phyloP scores from a whole-genome alignment of 2,113 vertebrate genomes.

The Phoenicopterus ruber region DNA sequence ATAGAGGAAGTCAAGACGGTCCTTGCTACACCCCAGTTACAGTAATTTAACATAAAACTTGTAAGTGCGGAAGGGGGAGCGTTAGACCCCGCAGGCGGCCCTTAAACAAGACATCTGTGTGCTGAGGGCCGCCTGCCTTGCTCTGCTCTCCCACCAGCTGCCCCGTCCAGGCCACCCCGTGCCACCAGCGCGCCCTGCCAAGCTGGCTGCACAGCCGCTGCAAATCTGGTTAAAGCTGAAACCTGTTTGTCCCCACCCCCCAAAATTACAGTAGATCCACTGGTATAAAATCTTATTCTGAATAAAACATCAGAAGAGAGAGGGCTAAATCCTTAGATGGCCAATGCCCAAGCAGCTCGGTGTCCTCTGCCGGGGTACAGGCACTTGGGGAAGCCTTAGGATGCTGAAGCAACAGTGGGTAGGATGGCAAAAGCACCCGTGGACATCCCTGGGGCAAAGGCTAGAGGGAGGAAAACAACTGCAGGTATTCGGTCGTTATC shows the following conservation, averaged over 20 bases:
- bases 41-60: neutral
- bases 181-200: neutral
- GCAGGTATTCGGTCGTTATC: fast-evolving
- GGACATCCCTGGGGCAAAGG: neutral
- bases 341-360: neutral
- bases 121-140: neutral
- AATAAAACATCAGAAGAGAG: neutral
- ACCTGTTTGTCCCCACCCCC: neutral
- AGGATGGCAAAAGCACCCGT: neutral
- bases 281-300: neutral
- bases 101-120: neutral
- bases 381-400: neutral
- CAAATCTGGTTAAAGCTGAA: neutral
- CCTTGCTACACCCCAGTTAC: neutral
- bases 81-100: neutral
- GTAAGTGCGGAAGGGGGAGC: fast-evolving
- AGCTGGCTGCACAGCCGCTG: neutral
- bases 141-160: neutral
- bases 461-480: neutral
- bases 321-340: neutral
- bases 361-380: fast-evolving
- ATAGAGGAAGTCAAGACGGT: neutral
- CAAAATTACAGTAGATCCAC: neutral
- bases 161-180: fast-evolving
- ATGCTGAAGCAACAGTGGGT: fast-evolving